Conservation (phyloP, 2,113 vertebrate genomes). For the Xenus cinereus region DNA sequence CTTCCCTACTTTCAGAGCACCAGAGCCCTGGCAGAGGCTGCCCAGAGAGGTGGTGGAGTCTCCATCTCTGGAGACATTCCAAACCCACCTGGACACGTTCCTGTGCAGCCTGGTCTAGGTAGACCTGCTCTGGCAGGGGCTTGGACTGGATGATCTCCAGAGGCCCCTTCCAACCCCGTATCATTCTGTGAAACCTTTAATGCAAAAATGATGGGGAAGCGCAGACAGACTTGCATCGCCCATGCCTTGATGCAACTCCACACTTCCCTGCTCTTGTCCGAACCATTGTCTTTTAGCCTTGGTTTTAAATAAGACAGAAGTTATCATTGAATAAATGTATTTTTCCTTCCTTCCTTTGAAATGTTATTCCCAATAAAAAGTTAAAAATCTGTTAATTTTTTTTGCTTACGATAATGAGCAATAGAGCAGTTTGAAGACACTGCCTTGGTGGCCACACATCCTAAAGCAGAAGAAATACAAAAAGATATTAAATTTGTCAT, state of each 20-base stretch:
- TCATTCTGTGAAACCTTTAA: neutral
- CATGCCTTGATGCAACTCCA: neutral
- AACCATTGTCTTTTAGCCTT: neutral
- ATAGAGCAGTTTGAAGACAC: neutral
- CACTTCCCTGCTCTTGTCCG: neutral
- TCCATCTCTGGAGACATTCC: too few relatives aligned
- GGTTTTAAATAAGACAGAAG: neutral
- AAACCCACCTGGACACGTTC: too few relatives aligned
- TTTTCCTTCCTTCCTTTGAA: neutral
- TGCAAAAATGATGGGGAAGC: neutral
- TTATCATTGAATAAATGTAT: neutral
- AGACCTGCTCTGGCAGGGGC: too few relatives aligned
- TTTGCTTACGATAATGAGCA: neutral
- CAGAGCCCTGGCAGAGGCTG: too few relatives aligned
- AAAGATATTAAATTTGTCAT: neutral
- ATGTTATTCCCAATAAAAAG: neutral
- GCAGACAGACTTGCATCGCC: neutral
- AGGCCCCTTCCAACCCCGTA: too few relatives aligned
- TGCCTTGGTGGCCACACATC: neutral
- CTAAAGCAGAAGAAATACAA: neutral
- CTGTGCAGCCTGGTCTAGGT: too few relatives aligned
- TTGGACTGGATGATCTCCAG: too few relatives aligned
- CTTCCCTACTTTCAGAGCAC: too few relatives aligned
- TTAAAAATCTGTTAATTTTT: neutral
- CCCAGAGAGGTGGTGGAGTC: too few relatives aligned